phyloP scores from a whole-genome alignment of 1,140 invertebrate genomes.

The Drosophila willistoni region DNA sequence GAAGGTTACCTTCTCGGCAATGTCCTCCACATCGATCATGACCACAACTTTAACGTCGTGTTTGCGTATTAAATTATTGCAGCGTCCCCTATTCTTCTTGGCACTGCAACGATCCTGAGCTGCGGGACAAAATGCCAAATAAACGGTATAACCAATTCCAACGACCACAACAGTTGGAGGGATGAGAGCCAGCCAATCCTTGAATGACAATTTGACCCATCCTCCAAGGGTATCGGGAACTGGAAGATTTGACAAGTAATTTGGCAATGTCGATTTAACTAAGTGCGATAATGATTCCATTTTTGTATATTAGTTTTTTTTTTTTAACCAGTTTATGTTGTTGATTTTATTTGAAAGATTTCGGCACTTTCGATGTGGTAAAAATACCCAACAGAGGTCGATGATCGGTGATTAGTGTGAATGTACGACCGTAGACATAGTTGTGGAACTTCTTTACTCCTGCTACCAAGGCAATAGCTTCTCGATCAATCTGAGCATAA shows the following conservation, averaged over 20 bases:
- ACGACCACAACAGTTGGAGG: slow-evolving; percentile 90
- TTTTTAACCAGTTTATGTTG: slow-evolving; percentile 18
- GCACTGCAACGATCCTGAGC: slow-evolving; percentile 83
- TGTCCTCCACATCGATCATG: slow-evolving; percentile 95
- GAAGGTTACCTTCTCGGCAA: slow-evolving; percentile 93
- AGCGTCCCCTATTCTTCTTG: slow-evolving; percentile 64
- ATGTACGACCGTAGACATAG: no score
- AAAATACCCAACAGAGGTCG: neutral
- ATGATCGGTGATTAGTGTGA: no score
- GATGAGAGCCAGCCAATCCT: slow-evolving; percentile 90
- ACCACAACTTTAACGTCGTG: slow-evolving; percentile 94
- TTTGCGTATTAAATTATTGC: slow-evolving; percentile 88
- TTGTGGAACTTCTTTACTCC: no score
- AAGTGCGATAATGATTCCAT: slow-evolving; percentile 89
- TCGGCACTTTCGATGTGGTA: slow-evolving; percentile 1
- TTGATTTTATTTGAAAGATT: slow-evolving; percentile 25
- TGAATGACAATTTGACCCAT: slow-evolving; percentile 91
- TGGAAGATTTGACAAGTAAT: slow-evolving; percentile 90
- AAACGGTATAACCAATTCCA: slow-evolving; percentile 90
- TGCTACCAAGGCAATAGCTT: no score
- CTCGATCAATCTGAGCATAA: no score
- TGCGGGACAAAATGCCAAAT: slow-evolving; percentile 89
- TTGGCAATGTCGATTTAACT: slow-evolving; percentile 89
- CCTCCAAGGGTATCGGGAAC: slow-evolving; percentile 90
- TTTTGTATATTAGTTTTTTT: slow-evolving; percentile 66